Evolutionary conservation across 2,888 invertebrate species (phyloP).

Genomic region (Pterostichus madidus): DNA sequence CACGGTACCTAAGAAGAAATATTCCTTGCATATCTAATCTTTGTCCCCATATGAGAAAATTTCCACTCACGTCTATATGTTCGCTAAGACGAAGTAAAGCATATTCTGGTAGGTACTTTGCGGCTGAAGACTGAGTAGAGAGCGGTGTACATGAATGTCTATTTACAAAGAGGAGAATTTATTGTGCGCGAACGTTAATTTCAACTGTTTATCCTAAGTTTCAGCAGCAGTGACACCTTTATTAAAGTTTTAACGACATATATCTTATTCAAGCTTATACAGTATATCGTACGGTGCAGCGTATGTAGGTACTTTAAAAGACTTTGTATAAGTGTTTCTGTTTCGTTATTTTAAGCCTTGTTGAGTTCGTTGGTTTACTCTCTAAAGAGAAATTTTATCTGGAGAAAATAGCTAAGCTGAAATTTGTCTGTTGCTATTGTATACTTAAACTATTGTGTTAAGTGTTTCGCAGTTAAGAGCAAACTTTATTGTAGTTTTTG

Average conservation of each 20-base stretch:
- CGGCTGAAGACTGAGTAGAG: neutral
- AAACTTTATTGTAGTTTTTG: neutral
- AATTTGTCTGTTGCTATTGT: constrained; percentile 2
- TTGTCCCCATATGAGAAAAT: too few species aligned
- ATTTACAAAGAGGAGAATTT: constrained; percentile 40
- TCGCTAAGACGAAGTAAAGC: neutral
- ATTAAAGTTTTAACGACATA: constrained; percentile 41
- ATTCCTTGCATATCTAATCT: too few species aligned
- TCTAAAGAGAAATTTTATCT: constrained; percentile 14
- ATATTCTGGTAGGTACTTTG: constrained; percentile 2
- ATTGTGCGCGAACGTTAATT: constrained; percentile 34
- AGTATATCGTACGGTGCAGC: neutral
- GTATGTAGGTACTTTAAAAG: constrained; percentile 1
- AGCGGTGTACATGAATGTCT: neutral
- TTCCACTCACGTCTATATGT: too few species aligned
- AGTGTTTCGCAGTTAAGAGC: constrained; percentile 1
- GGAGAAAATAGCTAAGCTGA: constrained; percentile 2
- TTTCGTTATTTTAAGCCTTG: constrained; percentile 2
- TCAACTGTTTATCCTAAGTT: constrained; percentile 46
- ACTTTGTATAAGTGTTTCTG: constrained; percentile 1
- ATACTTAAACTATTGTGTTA: constrained; percentile 22
- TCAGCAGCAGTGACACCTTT: constrained; percentile 39
- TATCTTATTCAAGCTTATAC: neutral
- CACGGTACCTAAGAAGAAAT: too few species aligned
- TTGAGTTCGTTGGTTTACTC: neutral